Percentiles rank a stretch among this genome's conserved stretches.
phyloP scores from a whole-genome alignment of 2,113 vertebrate species.

The Carettochelys insculpta region DNA sequence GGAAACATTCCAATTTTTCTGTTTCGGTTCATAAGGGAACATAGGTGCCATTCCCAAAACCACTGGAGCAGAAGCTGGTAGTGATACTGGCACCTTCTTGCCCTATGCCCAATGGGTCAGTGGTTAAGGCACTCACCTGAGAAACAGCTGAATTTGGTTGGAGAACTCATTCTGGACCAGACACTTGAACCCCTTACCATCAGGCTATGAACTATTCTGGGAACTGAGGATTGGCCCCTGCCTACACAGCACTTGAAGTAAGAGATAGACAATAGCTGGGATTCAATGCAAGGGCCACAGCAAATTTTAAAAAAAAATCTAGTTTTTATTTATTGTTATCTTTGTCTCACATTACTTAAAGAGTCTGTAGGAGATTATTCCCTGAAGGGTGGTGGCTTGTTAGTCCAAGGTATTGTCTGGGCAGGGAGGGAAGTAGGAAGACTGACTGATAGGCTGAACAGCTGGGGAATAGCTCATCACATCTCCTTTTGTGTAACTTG shows the following conservation, averaged over 20 bases:
- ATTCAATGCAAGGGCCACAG: background rate
- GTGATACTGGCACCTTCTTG: background rate
- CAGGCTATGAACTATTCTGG: background rate
- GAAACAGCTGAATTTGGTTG: too few relatives aligned
- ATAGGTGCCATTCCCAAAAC: background rate
- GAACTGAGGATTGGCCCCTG: background rate
- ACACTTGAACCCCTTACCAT: background rate
- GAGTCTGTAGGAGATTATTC: background rate
- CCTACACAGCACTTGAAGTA: background rate
- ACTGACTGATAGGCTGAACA: background rate
- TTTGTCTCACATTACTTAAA: background rate
- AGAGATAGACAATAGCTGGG: background rate
- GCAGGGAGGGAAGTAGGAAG: background rate
- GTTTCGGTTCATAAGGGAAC: background rate
- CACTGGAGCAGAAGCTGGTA: background rate
- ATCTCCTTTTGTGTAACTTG: background rate
- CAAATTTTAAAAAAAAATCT: accelerated
- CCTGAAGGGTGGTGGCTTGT: background rate
- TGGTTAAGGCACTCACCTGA: background rate
- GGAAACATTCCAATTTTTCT: background rate
- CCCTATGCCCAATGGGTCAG: background rate
- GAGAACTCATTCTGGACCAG: background rate
- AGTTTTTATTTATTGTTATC: background rate
- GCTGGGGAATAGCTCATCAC: accelerated
- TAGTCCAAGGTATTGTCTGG: background rate